Base-by-base conservation (phyloP, 2,888 invertebrate species). In the Leptinotarsa tumamoca region DNA sequence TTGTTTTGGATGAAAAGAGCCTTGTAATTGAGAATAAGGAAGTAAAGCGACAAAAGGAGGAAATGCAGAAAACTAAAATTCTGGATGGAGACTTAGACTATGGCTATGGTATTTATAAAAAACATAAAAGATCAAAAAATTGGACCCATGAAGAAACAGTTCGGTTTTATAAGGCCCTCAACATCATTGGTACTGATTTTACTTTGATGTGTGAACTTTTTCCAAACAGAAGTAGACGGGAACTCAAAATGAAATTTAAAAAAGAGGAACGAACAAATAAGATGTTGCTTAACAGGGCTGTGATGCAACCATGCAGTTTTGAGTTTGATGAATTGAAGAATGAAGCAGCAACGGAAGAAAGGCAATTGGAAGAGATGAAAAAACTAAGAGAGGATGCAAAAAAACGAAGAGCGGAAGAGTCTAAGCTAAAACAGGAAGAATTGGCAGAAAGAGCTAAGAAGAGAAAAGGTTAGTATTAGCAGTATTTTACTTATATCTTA, bases 151-250 rank as follows among this genome's bases (percentile, higher is more conserved):
- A 91, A 76, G 97, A 98, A 85, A 98, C 97, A 0, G 90, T 95
- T n/a, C 93, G 94, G 80, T 98, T 98, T 89, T 98, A 97, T 89
- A 92, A 95, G 83, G 97, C 97, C 1, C 89, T 98, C 14, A 96
- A 95, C 82, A 94, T 94, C 13, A 91, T 98, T 69, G 98, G 98
- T 0, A 97, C 98, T 0, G 98, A 98, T 90, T 98, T 98, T 88
- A 93, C 95, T 5, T 89, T 97, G 71, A 98, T 98, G 96, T 91
- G 93, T 77, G 91, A 93, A 69, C 89, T 96, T 61, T 97, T 98
- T 89, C 87, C 96, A 0, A 92, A 92, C 61, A 90, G 98, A 76
- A 93, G 92, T 0, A 89, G 98, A 17, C 89, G 92, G 72, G 97
- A 98, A 83, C 89, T 98, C 14, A 98, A 98, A 88, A 89, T 95